A percentile compares a stretch with the other conserved stretches of the same genome.
Evolutionary conservation across 2,888 invertebrate species (phyloP).

Genomic region (Eristalis pertinax): DNA sequence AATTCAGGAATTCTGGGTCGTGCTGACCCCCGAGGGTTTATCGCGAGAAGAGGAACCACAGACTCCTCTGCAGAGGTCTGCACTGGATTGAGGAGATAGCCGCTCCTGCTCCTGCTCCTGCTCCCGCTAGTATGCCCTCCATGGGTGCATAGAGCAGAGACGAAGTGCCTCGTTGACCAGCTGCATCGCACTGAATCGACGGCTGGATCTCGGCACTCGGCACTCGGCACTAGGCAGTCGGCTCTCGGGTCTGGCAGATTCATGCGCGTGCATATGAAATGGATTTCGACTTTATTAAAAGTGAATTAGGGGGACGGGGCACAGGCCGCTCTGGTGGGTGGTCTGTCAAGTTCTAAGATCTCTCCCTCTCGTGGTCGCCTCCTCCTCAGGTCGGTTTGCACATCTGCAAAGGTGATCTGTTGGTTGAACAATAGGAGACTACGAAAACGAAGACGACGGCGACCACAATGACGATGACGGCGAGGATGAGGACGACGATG

Average conservation of each 20-base stretch:
- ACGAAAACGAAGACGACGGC: slow-evolving; percentile 11
- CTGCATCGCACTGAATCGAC: neutral
- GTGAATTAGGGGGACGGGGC: slow-evolving; percentile 68
- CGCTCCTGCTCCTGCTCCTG: neutral
- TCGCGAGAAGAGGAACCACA: neutral
- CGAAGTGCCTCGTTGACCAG: slow-evolving; percentile 1
- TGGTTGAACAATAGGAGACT: slow-evolving; percentile 62
- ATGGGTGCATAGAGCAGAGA: neutral
- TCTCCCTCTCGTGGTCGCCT: slow-evolving; percentile 26
- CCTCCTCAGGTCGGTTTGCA: slow-evolving; percentile 15
- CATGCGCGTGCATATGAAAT: slow-evolving; percentile 68
- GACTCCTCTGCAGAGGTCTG: slow-evolving; percentile 7
- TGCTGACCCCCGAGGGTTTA: slow-evolving; percentile 67
- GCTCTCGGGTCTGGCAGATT: slow-evolving; percentile 39
- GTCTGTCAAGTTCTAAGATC: slow-evolving; percentile 65
- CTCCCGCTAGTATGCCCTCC: neutral
- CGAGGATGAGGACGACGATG: slow-evolving; percentile 22
- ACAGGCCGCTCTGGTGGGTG: slow-evolving; percentile 59
- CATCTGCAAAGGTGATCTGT: slow-evolving; percentile 70
- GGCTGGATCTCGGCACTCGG: neutral
- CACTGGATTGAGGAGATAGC: slow-evolving; percentile 39
- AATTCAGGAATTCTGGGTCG: slow-evolving; percentile 45
- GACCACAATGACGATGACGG: slow-evolving; percentile 1
- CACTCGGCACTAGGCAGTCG: neutral
- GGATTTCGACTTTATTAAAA: slow-evolving; percentile 67